Base-by-base conservation (phyloP, 2,888 invertebrate genomes). In the Halictus quadricinctus region DNA sequence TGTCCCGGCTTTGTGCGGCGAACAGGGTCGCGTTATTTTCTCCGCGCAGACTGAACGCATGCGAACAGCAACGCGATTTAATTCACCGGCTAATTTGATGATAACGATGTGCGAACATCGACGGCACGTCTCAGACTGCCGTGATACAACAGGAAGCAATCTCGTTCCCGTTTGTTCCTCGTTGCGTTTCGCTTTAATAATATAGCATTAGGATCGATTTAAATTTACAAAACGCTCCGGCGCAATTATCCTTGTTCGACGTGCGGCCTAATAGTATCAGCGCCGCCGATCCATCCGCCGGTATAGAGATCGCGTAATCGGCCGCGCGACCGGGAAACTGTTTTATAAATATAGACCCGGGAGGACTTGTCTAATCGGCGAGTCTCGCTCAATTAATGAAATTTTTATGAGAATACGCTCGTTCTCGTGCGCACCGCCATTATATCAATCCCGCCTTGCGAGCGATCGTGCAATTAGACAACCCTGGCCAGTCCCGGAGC, bases 81-180 rank as follows among this genome's bases (percentile, higher is more conserved):
- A 76, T 76, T 50, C 76, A 21, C 29, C 46, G 29, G 29, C 18
- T 76, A 76, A 76, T 76, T 76, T 76, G 64, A 76, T 75, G 60
- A 75, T 76, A 76, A 76, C 46, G 60, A 76, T 46, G 76, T 76
- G 76, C 46, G 76, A 76, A 64, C 64, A 25, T 76, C 64, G 12
- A 36, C 76, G 58, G 60, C 43, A 10, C 54, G 54, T 54, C 69
- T 21, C 21, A 41, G 10, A 18, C n/a, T 10, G 41, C 69, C 41
- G 1, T 36, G 66, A 18, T 36, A 10, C 69, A 41, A 29, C 60
- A 18, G 64, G 76, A 64, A 46, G 60, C 48, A 43, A 64, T 76
- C 46, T 60, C 46, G 76, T 64, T 64, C 29, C 46, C 60, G 21
- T 74, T 54, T 74, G 54, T 74, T 64, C 29, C 48, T 48, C 25